phyloP scores from a whole-genome alignment of 2,888 invertebrate species.

The Melinopterus prodromus region DNA sequence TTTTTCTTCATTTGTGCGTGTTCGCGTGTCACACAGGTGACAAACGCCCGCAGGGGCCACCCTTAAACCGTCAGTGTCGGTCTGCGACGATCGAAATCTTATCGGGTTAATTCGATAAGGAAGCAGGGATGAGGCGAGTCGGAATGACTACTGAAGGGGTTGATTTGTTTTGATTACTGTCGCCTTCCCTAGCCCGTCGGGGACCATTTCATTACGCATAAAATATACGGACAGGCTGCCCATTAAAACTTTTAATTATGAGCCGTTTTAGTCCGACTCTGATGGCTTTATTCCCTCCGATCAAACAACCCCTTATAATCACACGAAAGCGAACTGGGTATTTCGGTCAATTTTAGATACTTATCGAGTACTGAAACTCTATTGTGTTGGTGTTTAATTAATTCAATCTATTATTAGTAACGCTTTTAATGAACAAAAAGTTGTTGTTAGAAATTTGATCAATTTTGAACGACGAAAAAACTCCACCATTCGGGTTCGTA shows the following conservation, averaged over 20 bases:
- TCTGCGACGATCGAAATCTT: slow-evolving; percentile 22
- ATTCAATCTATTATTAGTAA: too few species aligned
- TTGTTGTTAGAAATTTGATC: too few species aligned
- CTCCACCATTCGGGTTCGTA: too few species aligned
- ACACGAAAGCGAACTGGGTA: background rate
- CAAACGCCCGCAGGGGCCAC: slow-evolving; percentile 8
- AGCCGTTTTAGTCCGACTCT: background rate
- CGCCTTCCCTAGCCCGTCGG: background rate
- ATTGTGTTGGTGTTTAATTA: background rate
- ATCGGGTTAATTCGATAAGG: slow-evolving; percentile 23
- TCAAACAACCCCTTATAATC: background rate
- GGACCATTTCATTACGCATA: slow-evolving; percentile 18
- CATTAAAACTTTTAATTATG: background rate
- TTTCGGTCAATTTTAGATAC: background rate
- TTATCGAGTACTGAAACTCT: background rate
- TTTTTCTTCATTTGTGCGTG: background rate
- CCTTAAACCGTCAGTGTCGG: background rate
- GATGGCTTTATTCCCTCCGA: background rate
- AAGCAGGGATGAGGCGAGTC: slow-evolving; percentile 15
- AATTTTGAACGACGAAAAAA: too few species aligned
- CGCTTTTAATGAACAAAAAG: too few species aligned
- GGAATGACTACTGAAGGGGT: slow-evolving; percentile 13
- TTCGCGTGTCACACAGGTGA: background rate
- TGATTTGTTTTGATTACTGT: slow-evolving; percentile 23
- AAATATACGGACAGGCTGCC: background rate